Evolutionary conservation across 1,140 invertebrate genomes (phyloP), one percentile per base, ranked within the genome.

Genomic region (Listronotus oregonensis): DNA sequence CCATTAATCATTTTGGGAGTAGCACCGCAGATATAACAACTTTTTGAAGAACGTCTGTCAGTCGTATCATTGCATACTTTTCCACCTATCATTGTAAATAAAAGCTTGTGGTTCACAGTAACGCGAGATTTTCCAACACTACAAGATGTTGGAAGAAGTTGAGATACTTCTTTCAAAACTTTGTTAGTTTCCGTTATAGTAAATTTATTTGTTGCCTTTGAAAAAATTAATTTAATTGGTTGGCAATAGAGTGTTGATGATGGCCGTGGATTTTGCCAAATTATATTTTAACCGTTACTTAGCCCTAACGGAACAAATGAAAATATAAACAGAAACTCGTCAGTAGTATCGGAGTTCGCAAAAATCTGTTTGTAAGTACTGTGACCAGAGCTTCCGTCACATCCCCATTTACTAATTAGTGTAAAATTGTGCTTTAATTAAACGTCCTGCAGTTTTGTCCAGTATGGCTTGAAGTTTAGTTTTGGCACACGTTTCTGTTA

Each of bases 11-110:
- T 27, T 27, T 27, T 10, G n/a, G 73, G 64, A 32, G 67, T 71
- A 9, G 62, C 55, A 11, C 57, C 58, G 64, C 71, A 76, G 11
- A 77, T 60, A 42, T 71, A 72, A 37, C 68, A 73, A n/a, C 31
- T 52, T 57, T 57, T 40, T 27, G 64, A 67, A 37, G 66, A 72
- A 40, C 49, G 67, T 66, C 58, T 77, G 31, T 66, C 57, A 3
- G 69, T 73, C 9, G 70, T 68, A 6, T 66, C 69, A 66, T 78
- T 74, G 34, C 70, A 71, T 2, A 75, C 72, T 68, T 78, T 76
- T 11, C 71, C 74, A 65, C 75, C 71, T 15, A 74, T 66, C 75
- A 76, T 76, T 1, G 73, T 75, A 18, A 74, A 71, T 42, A 71
- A 10, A 43, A 77, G 63, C 17, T 40, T 58, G 43, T 70, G 62